A percentile compares a stretch with the other conserved stretches of the same genome.
phyloP scores from a whole-genome alignment of 2,797 vertebrate genomes.

The Aotus griseimembra region DNA sequence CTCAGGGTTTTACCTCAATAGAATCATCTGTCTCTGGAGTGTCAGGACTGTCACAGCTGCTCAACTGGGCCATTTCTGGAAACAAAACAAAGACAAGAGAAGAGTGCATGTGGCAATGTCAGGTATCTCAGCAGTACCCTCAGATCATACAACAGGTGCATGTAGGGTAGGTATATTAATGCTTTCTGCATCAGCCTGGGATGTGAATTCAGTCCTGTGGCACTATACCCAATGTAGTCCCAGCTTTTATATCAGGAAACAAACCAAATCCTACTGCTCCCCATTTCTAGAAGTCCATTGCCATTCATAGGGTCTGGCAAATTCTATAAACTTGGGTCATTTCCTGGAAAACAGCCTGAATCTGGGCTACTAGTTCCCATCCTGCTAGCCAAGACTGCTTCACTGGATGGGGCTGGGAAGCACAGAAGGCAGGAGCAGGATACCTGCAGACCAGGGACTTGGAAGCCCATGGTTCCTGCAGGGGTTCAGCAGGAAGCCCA shows the following conservation, averaged over 20 bases:
- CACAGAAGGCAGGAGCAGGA: neutral
- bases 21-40: constrained; percentile 96
- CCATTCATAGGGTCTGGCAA: neutral
- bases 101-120: neutral
- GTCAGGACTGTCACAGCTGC: constrained; percentile 96
- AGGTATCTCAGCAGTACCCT: neutral
- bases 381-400: neutral
- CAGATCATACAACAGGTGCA: neutral
- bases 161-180: neutral
- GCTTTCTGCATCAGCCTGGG: neutral
- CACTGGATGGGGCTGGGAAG: neutral
- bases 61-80: constrained; percentile 98
- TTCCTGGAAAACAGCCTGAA: neutral
- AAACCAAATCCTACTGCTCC: neutral
- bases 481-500: neutral
- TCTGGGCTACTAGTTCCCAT: neutral
- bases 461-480: neutral
- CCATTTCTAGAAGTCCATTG: constrained; percentile 6
- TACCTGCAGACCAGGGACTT: neutral
- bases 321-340: constrained; percentile 31
- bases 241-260: neutral
- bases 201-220: neutral
- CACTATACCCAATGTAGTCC: neutral
- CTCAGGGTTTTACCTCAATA: constrained; percentile 88
- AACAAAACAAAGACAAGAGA: constrained; percentile 75